phyloP scores from a whole-genome alignment of 35 echinoderm and acorn worm genomes.

The Apostichopus californicus region DNA sequence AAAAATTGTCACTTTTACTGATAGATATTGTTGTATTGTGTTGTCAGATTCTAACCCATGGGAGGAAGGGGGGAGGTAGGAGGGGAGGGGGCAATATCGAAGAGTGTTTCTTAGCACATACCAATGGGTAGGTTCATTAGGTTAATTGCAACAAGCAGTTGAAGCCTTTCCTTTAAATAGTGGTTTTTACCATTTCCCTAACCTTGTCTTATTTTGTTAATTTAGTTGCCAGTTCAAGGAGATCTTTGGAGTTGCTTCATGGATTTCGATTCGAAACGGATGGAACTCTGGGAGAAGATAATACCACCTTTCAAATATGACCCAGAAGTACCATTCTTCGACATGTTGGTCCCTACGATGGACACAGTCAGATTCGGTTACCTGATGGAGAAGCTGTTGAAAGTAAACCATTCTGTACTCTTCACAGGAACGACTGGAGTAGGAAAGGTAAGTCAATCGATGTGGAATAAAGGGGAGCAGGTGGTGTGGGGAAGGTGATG shows the following conservation, averaged over 20 bases:
- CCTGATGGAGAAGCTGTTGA: slow-evolving; percentile 94
- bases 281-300: slow-evolving; percentile 99
- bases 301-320: slow-evolving; percentile 94
- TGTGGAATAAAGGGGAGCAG: no score
- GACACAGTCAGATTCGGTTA: slow-evolving; percentile 97
- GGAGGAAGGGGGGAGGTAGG: no score
- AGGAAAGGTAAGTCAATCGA: slow-evolving; percentile 75
- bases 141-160: no score
- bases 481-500: no score
- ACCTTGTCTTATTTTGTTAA: background rate
- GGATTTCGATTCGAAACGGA: slow-evolving; percentile 91
- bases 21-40: no score
- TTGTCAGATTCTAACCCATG: no score
- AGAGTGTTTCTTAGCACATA: no score
- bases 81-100: no score
- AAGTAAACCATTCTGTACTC: slow-evolving; percentile 82
- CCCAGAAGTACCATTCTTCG: slow-evolving; percentile 94
- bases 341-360: slow-evolving; percentile 97
- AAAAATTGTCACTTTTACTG: no score
- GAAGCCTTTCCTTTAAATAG: no score
- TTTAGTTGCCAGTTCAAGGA: slow-evolving; percentile 73
- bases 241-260: slow-evolving; percentile 95
- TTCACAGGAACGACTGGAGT: slow-evolving; percentile 99
- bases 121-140: no score
- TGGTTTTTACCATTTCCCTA: slow-evolving; percentile 58